A percentile compares a stretch with the other conserved stretches of the same genome.
Conservation (phyloP, 2,888 invertebrate species). For the Galeruca laticollis region DNA sequence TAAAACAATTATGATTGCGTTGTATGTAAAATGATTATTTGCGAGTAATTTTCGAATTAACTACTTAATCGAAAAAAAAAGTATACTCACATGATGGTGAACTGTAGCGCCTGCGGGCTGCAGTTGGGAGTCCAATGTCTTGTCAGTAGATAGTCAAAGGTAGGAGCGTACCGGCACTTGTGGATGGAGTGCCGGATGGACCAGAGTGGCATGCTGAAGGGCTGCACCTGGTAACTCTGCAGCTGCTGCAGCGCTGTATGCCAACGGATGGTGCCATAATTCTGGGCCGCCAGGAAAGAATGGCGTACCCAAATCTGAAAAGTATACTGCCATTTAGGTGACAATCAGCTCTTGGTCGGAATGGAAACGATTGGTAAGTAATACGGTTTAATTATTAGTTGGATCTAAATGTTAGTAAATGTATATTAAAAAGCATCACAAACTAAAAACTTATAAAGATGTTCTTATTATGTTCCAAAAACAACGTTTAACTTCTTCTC, state of each 20-base stretch:
- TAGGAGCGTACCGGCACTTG: slow-evolving; percentile 97
- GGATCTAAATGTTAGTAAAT: no score
- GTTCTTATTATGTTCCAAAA: no score
- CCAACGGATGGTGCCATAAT: slow-evolving; percentile 93
- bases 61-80: slow-evolving; percentile 13
- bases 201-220: slow-evolving; percentile 89
- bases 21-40: no score
- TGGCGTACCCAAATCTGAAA: slow-evolving; percentile 92
- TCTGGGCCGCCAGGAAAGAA: slow-evolving; percentile 96
- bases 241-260: slow-evolving; percentile 77
- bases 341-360: slow-evolving; percentile 42
- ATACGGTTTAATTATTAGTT: neutral
- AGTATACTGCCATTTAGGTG: slow-evolving; percentile 51
- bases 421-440: no score
- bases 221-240: slow-evolving; percentile 75
- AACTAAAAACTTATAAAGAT: no score
- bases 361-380: slow-evolving; percentile 20
- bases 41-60: neutral
- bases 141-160: slow-evolving; percentile 96
- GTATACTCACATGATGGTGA: slow-evolving; percentile 70
- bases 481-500: no score
- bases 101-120: slow-evolving; percentile 69
- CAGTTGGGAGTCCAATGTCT: slow-evolving; percentile 70
- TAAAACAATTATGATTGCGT: no score
- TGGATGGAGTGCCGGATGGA: slow-evolving; percentile 97